Percentiles rank a stretch among this genome's conserved stretches.
Evolutionary conservation across 2,888 invertebrate species (phyloP).

Genomic region (Drosophila seclusa): DNA sequence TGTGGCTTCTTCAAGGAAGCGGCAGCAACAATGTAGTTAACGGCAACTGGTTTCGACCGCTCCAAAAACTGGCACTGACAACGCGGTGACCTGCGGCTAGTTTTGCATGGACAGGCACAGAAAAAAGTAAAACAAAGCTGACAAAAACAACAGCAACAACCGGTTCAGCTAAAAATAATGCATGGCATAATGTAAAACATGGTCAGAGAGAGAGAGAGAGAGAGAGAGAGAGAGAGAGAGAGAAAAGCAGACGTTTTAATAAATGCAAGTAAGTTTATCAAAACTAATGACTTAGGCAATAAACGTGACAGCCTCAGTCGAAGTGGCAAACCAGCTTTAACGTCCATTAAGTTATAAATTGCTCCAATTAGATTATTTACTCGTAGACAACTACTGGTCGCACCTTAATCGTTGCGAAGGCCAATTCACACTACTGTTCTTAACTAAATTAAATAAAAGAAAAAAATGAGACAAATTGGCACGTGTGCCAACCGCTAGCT

Average conservation of each 20-base stretch:
- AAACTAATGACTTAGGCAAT: conserved; percentile 54
- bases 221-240: not conserved
- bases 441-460: conserved; percentile 2
- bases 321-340: not conserved
- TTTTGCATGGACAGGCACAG: conserved; percentile 43
- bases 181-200: conserved; percentile 23
- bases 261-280: conserved; percentile 21
- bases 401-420: conserved; percentile 63
- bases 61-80: conserved; percentile 47
- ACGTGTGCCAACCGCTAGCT: conserved; percentile 58
- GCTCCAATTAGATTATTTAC: conserved; percentile 68
- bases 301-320: conserved; percentile 15
- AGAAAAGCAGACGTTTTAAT: conserved; percentile 19
- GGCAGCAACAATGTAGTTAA: conserved; percentile 64
- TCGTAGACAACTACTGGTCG: conserved; percentile 56
- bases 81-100: conserved; percentile 67
- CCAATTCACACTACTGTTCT: conserved; percentile 41
- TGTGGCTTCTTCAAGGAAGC: conserved; percentile 72
- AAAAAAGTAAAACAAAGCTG: conserved; percentile 18
- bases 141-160: conserved; percentile 48
- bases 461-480: conserved; percentile 45
- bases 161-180: conserved; percentile 63
- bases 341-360: conserved; percentile 4
- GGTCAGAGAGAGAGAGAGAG: not conserved
- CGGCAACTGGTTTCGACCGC: conserved; percentile 68